phyloP scores from a whole-genome alignment of 1,140 invertebrate species.

The Tribolium castaneum region DNA sequence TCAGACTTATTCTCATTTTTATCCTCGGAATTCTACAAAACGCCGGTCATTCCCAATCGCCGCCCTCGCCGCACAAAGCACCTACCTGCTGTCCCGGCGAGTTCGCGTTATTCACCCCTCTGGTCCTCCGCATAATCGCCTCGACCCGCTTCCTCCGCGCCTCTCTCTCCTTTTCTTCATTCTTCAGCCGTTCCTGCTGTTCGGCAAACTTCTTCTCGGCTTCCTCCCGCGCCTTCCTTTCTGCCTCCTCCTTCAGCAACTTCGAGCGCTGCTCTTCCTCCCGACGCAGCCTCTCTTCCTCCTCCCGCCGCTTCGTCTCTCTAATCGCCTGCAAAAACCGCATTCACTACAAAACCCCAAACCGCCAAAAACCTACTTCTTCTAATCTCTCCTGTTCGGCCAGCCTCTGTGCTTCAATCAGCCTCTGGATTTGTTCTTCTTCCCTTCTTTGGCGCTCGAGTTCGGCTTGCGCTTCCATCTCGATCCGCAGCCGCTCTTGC shows the following conservation, averaged over 20 bases:
- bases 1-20: slow-evolving; percentile 62
- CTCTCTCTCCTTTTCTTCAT: slow-evolving; percentile 84
- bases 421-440: slow-evolving; percentile 81
- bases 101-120: slow-evolving; percentile 72
- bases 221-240: slow-evolving; percentile 80
- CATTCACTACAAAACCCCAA: not conserved
- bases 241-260: slow-evolving; percentile 81
- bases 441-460: slow-evolving; percentile 80
- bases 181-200: slow-evolving; percentile 78
- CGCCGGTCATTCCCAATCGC: too few species aligned
- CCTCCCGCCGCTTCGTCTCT: slow-evolving; percentile 73
- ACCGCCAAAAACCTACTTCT: slow-evolving; percentile 62
- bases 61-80: slow-evolving; percentile 37
- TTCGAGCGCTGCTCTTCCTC: slow-evolving; percentile 78
- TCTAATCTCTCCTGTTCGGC: slow-evolving; percentile 82
- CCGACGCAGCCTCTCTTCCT: slow-evolving; percentile 71
- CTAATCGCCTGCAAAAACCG: slow-evolving; percentile 61
- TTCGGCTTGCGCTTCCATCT: slow-evolving; percentile 79
- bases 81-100: slow-evolving; percentile 65
- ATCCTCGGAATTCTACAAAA: slow-evolving; percentile 58
- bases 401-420: slow-evolving; percentile 80
- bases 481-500: slow-evolving; percentile 78
- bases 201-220: slow-evolving; percentile 77
- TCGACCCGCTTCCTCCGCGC: slow-evolving; percentile 82
- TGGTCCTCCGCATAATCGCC: slow-evolving; percentile 84